phyloP scores from a whole-genome alignment of 2,888 invertebrate species.

The Galerucella pusilla region DNA sequence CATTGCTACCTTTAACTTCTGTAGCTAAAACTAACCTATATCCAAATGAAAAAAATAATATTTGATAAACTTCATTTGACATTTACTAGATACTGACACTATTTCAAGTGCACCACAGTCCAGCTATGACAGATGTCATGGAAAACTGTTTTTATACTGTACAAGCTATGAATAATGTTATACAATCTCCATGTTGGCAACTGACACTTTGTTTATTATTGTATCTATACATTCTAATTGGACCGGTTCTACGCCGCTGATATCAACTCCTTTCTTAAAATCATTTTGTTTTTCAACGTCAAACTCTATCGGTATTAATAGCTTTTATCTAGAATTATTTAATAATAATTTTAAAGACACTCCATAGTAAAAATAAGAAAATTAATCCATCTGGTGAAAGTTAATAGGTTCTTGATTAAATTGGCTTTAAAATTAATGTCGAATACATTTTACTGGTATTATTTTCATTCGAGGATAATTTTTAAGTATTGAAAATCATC shows the following conservation, averaged over 20 bases:
- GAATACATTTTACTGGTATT: neutral
- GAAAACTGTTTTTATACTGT: too few relatives aligned
- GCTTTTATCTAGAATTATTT: slow-evolving; percentile 22
- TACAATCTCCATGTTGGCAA: too few relatives aligned
- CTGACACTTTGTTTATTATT: neutral
- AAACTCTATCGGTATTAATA: slow-evolving; percentile 19
- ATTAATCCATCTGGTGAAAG: slow-evolving; percentile 25
- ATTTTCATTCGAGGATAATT: neutral
- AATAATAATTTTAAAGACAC: slow-evolving; percentile 29
- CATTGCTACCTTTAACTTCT: too few relatives aligned
- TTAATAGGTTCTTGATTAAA: slow-evolving; percentile 19
- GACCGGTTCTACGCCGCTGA: neutral
- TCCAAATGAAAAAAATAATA: too few relatives aligned
- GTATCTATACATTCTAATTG: neutral
- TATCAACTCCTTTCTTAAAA: neutral
- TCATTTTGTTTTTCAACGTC: neutral
- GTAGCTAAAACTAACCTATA: too few relatives aligned
- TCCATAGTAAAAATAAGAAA: slow-evolving; percentile 10
- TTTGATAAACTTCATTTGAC: too few relatives aligned
- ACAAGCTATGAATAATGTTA: too few relatives aligned
- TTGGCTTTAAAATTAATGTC: slow-evolving; percentile 5
- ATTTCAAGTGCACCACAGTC: too few relatives aligned
- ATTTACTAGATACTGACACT: too few relatives aligned
- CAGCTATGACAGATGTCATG: too few relatives aligned
- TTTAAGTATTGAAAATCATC: too few relatives aligned